Base-by-base conservation (phyloP, 1,140 invertebrate genomes). In the Liolophura sinensis region DNA sequence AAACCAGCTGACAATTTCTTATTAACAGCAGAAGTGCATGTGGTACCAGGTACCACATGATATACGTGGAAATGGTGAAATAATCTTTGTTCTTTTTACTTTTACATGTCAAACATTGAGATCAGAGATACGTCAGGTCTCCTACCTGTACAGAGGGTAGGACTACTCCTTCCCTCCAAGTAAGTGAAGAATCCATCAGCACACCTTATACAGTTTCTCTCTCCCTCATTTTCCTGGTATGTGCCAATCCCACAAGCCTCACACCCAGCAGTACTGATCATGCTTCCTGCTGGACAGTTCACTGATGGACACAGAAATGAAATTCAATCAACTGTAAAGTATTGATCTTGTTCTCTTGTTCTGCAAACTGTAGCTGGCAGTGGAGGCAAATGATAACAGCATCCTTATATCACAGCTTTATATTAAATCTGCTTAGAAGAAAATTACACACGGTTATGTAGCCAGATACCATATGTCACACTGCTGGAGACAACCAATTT, bases 281-380 rank as follows among this genome's bases (percentile, higher is more conserved):
- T 62, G 0, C 64, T 75, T 50, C 73, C 73, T 11, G 64, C 65
- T 48, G 73, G 57, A 62, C 73, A 75, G 1, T 50, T 52, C 48
- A 73, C 73, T 75, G 65, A 5, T 71, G 60, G 9, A 48, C 47
- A 69, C 62, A 65, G 60, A 57, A 69, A 40, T 40, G 9, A 40
- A 40, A 40, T 9, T 40, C 9, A 3, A 5, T 40, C 9, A 40
- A 40, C 31, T 20, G 14, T 24, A 1, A 59, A 31, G 3, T 18
- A 24, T 22, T 24, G n/a, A 18, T 48, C 46, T 20, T 52, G 1
- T 4, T 48, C 12, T 31, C 60, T 18, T 3, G 49, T 31, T 40
- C 20, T 47, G 46, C 0, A 61, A 14, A 16, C 40, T 50, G 47
- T 47, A 52, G 6, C 18, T 31, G 9, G 58, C 47, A 9, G 49